phyloP scores from a whole-genome alignment of 2,888 invertebrate species.

The Morpho helenor region DNA sequence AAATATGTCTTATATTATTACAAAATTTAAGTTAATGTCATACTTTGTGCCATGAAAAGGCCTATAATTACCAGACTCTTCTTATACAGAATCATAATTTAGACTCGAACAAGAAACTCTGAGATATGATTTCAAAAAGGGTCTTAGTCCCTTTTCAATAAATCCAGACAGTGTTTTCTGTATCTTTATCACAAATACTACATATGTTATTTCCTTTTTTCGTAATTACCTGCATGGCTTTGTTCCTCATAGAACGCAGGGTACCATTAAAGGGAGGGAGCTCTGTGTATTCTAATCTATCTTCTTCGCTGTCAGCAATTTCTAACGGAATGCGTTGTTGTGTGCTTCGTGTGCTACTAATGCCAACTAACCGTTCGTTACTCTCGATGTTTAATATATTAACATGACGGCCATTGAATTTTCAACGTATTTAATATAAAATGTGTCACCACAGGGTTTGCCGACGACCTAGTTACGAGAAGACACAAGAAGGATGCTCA shows the following conservation, averaged over 20 bases:
- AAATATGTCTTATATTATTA: no score
- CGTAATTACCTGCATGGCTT: constrained; percentile 19
- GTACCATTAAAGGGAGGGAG: constrained; percentile 37
- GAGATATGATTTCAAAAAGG: no score
- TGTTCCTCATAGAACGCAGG: background rate
- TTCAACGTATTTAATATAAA: constrained; percentile 8
- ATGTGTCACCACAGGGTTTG: constrained; percentile 60
- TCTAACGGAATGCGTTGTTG: constrained; percentile 58
- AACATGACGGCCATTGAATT: background rate
- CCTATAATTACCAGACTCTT: no score
- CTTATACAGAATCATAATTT: no score
- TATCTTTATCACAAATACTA: background rate
- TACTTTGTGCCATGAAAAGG: no score
- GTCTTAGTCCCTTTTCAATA: no score
- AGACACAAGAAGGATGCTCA: constrained; percentile 76
- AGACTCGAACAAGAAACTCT: no score
- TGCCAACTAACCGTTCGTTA: constrained; percentile 45
- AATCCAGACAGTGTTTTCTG: no score
- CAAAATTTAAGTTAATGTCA: no score
- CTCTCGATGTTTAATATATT: constrained; percentile 47
- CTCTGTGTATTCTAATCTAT: constrained; percentile 43
- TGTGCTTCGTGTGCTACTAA: constrained; percentile 74
- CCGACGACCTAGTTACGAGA: constrained; percentile 74
- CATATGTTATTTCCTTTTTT: background rate
- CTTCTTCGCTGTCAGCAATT: constrained; percentile 41